Evolutionary conservation across 1,140 invertebrate genomes (phyloP), one percentile per base, ranked within the genome.

Genomic region (Nasonia longicornis): DNA sequence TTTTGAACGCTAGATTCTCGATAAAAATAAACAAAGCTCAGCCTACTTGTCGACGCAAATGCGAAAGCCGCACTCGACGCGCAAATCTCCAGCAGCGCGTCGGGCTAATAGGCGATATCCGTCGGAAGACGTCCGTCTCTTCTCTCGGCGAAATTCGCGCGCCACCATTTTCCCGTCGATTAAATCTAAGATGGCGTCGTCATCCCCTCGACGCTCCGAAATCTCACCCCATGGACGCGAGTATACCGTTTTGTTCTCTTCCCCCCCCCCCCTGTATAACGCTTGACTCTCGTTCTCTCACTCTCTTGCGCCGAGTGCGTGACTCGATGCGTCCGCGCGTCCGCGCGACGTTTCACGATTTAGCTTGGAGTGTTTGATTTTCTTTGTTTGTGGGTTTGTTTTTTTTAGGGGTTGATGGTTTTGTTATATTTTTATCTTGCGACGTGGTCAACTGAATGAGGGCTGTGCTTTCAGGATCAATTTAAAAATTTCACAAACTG

Each of bases 131-230:
- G 26, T 48, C 20, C 35, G 45, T 20, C 48, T 26, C 11, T 67
- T 31, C 66, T 31, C 6, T 31, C 6, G 10, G 14, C 29, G 48
- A 75, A 58, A 75, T 75, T 75, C 48, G 48, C 71, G 71, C 71
- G 85, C 86, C 89, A 86, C 90, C 90, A 91, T 91, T 90, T 90
- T 90, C 87, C 86, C 84, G 83, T 85, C 86, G 87, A 90, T 90
- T 89, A 86, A 89, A 88, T 90, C 84, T 87, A 91, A 89, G 84
- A 91, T 91, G 90, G 90, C 90, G 89, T 85, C 86, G 72, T 22
- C 29, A 48, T 26, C 29, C 64, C 22, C 42, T 20, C 52, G 14
- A 35, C 31, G 31, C 35, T 71, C 26, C 26, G 35, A 12, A 14
- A 58, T 58, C 16, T 58, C 52, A n/a, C 52, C 52, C 52, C 20